Conservation (phyloP, 2,797 vertebrate genomes). For the Menidia menidia region DNA sequence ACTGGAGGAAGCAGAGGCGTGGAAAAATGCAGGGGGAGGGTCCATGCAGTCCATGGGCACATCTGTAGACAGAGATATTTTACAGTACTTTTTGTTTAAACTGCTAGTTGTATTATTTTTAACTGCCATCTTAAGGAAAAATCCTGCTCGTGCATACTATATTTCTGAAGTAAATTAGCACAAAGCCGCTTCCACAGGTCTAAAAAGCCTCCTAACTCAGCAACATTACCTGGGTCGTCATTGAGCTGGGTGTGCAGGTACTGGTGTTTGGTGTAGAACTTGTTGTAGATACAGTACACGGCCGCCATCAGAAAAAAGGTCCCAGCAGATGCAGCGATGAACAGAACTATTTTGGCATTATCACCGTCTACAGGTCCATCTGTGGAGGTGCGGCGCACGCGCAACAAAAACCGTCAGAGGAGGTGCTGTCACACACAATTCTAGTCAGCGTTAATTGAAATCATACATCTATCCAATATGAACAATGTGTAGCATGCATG, state of each 20-base stretch:
- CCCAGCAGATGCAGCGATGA: constrained; percentile 80
- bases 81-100: no score
- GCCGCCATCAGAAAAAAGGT: constrained; percentile 81
- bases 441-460: background rate
- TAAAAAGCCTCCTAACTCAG: background rate
- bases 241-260: constrained; percentile 79
- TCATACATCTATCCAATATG: background rate
- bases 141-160: no score
- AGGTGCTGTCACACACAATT: no score
- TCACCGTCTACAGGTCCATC: constrained; percentile 61
- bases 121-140: no score
- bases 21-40: constrained; percentile 69
- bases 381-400: constrained; percentile 42
- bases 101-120: no score
- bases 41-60: constrained; percentile 70
- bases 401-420: background rate
- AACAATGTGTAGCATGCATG: background rate
- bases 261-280: constrained; percentile 82
- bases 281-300: constrained; percentile 86
- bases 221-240: constrained; percentile 63
- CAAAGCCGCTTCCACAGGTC: background rate
- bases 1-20: constrained; percentile 52
- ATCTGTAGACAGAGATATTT: constrained; percentile 56
- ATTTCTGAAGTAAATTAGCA: background rate
- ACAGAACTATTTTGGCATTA: constrained; percentile 75